Conservation (phyloP, 2,888 invertebrate genomes). For the Blastobasis lacticolella region DNA sequence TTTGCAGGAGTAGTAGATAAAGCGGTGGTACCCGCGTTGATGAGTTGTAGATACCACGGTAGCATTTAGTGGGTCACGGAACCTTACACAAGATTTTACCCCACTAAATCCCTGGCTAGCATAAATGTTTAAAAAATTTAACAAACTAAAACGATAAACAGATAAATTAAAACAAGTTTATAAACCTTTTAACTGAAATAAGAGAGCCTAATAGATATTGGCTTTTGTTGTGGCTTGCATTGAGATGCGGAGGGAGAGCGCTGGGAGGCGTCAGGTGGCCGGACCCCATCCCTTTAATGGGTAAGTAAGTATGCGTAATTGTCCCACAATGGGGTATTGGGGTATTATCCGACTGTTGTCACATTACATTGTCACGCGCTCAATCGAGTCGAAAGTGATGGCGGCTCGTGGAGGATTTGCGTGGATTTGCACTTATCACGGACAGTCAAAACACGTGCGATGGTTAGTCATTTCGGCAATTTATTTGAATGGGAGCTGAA, state of each 20-base stretch:
- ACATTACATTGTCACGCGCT: constrained; percentile 55
- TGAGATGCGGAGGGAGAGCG: neutral
- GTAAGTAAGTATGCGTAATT: constrained; percentile 36
- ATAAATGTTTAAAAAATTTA: too few species aligned
- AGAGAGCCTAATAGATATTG: neutral
- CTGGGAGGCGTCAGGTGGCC: constrained; percentile 45
- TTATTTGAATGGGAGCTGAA: too few species aligned
- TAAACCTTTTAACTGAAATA: neutral
- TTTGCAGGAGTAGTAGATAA: too few species aligned
- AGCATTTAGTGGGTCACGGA: too few species aligned
- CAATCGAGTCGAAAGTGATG: constrained; percentile 47
- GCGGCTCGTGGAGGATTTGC: constrained; percentile 7
- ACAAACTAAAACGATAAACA: too few species aligned
- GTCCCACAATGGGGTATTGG: constrained; percentile 46
- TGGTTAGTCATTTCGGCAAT: neutral
- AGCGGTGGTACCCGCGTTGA: too few species aligned
- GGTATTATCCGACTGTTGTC: constrained; percentile 57
- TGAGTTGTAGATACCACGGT: too few species aligned
- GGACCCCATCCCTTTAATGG: constrained; percentile 14
- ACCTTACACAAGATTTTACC: too few species aligned
- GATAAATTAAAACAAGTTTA: too few species aligned
- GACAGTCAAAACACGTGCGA: neutral
- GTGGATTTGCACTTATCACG: neutral
- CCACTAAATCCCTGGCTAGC: too few species aligned
- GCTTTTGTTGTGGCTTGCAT: neutral